A percentile compares a stretch with the other conserved stretches of the same genome.
These are phyloP conservation scores for Eunapius fragilis DNA, from an alignment of 37 sponge, comb jelly and placozoan species.

Conservation along the genomic window DNA sequence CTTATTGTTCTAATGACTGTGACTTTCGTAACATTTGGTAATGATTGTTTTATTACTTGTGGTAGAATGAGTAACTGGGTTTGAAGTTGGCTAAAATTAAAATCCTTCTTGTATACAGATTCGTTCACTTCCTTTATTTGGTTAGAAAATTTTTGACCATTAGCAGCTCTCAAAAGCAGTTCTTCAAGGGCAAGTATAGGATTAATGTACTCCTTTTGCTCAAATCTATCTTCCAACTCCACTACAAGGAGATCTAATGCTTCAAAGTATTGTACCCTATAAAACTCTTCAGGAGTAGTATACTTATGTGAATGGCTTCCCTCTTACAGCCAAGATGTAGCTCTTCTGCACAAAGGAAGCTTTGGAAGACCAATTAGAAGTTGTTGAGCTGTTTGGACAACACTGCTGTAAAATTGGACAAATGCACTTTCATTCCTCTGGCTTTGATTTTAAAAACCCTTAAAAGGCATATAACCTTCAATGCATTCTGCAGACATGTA, in stretches of 20 bases:
- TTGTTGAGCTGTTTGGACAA: slow-evolving; percentile 20
- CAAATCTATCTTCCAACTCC: slow-evolving; percentile 49
- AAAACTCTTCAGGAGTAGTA: slow-evolving; percentile 41
- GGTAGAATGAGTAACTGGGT: slow-evolving; percentile 47
- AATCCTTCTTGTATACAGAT: slow-evolving; percentile 60
- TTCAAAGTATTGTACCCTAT: slow-evolving; percentile 36
- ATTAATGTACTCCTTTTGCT: slow-evolving; percentile 30
- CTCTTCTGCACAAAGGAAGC: slow-evolving; percentile 54
- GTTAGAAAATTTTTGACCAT: slow-evolving; percentile 25
- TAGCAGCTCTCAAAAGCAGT: slow-evolving; percentile 45
- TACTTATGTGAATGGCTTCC: slow-evolving; percentile 51
- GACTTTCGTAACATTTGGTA: slow-evolving; percentile 48
- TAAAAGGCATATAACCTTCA: slow-evolving; percentile 41
- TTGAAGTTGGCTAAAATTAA: slow-evolving; percentile 23
- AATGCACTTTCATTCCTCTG: slow-evolving; percentile 35
- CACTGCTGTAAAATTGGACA: slow-evolving; percentile 30
- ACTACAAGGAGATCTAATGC: slow-evolving; percentile 45
- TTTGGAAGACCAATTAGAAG: slow-evolving; percentile 37
- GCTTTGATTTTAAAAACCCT: slow-evolving; percentile 22
- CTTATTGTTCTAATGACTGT: slow-evolving; percentile 58
- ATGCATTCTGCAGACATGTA: slow-evolving; percentile 56
- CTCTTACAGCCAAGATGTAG: slow-evolving; percentile 33
- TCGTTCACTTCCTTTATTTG: slow-evolving; percentile 17
- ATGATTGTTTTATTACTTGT: slow-evolving; percentile 50
- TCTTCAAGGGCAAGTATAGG: slow-evolving; percentile 42